Evolutionary conservation across 2,888 invertebrate species (phyloP).

Genomic region (Xestia c-nigrum): DNA sequence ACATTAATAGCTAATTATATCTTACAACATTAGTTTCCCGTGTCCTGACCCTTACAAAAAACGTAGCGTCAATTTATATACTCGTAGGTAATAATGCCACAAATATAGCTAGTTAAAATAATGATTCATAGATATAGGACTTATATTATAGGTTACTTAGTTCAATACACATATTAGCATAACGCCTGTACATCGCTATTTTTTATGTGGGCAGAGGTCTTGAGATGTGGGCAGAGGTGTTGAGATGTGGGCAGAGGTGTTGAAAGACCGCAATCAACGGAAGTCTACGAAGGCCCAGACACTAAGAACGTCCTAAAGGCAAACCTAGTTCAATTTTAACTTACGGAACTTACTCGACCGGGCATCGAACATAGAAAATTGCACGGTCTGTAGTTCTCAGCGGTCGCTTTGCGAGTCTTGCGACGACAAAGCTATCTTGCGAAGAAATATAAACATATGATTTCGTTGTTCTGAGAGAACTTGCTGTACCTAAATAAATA

Average conservation of each 20-base stretch:
- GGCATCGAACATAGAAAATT: background rate
- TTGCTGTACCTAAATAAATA: background rate
- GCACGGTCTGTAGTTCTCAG: too few relatives aligned
- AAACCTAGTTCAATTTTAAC: background rate
- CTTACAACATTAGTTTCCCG: too few relatives aligned
- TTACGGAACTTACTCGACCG: background rate
- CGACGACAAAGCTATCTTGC: background rate
- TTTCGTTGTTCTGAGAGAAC: background rate
- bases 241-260: background rate
- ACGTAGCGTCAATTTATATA: background rate
- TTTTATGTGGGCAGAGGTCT: background rate
- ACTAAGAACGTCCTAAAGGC: background rate
- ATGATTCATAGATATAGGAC: too few relatives aligned
- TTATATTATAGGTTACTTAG: too few relatives aligned
- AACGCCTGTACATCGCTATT: too few relatives aligned
- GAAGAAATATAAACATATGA: background rate
- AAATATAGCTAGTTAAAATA: too few relatives aligned
- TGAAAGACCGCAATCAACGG: background rate
- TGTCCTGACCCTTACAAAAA: too few relatives aligned
- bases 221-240: too few relatives aligned
- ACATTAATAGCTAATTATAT: slow-evolving; percentile 8
- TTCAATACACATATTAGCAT: too few relatives aligned
- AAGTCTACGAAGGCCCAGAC: background rate
- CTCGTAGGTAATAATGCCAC: too few relatives aligned
- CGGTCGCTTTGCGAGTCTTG: too few relatives aligned